Base-by-base conservation (phyloP, 2,797 vertebrate species). In the Manis pentadactyla region DNA sequence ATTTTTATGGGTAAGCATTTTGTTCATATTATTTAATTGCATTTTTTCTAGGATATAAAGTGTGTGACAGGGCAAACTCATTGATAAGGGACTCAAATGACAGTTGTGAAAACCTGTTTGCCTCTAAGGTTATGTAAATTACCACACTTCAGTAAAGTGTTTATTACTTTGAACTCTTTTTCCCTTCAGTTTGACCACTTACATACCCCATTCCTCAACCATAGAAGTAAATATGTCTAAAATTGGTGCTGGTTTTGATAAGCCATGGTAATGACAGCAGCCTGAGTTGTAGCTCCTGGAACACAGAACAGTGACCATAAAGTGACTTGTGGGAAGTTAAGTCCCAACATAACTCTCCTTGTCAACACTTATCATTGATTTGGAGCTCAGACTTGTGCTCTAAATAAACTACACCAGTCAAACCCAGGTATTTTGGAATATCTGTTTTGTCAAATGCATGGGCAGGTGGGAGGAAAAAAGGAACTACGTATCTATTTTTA, bases 181-280 rank as follows among this genome's bases (percentile, higher is more conserved):
- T 25, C 23, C 23, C 64, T 42, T 64, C 55, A 51, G 12, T 59
- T 57, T 89, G 37, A 18, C 69, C 75, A 73, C 59, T 74, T 81
- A 84, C 12, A 53, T n/a, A 88, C 15, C 23, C 51, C 46, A 83
- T 55, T 89, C 25, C n/a, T 83, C 79, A 85, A 68, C 39, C n/a
- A 51, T 0, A 57, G 66, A 90, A 82, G 55, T 81, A 93, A 97
- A 87, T 73, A 57, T 84, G 61, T 87, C 97, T 97, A 96, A 97
- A 93, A 81, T 74, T 82, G 89, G 90, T 77, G 42, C 66, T 90
- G 55, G 42, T 81, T 94, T 89, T 95, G 75, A 93, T 96, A 84
- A 94, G 37, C n/a, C 74, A 10, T 0, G 7, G 49, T 42, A 71
- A 94, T 87, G 93, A 96, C 42, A 64, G 90, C 84, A 90, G 79